Evolutionary conservation across 2,797 vertebrate genomes (phyloP).

Genomic region (Helostoma temminkii): DNA sequence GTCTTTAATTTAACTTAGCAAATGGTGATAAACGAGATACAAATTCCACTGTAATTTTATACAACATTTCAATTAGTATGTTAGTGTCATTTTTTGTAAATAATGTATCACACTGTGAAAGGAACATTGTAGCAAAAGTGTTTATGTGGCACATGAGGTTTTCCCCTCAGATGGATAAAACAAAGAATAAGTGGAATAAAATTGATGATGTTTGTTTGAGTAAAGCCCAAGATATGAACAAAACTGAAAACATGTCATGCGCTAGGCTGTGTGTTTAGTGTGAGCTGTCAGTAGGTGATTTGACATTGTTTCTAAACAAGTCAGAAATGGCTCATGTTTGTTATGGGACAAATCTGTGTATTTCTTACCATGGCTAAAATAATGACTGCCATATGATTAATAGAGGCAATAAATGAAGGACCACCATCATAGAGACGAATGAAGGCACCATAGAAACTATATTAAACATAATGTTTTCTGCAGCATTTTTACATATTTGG

Average conservation of each 20-base stretch:
- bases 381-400: slow-evolving; percentile 77
- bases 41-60: slow-evolving; percentile 3
- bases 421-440: slow-evolving; percentile 65
- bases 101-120: too few species aligned
- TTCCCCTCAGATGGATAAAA: slow-evolving; percentile 26
- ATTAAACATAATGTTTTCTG: slow-evolving; percentile 25
- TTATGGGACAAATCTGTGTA: slow-evolving; percentile 54
- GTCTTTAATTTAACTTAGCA: neutral
- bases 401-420: slow-evolving; percentile 65
- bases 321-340: slow-evolving; percentile 60
- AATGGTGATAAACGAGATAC: slow-evolving; percentile 10
- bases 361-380: slow-evolving; percentile 54
- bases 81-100: slow-evolving; percentile 2
- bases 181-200: slow-evolving; percentile 43
- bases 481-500: slow-evolving; percentile 25
- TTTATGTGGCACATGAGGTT: neutral
- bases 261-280: slow-evolving; percentile 62
- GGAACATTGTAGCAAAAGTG: neutral
- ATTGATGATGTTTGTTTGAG: slow-evolving; percentile 74
- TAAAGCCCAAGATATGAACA: slow-evolving; percentile 59
- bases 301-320: slow-evolving; percentile 75
- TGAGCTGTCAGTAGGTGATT: slow-evolving; percentile 69
- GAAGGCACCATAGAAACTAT: neutral
- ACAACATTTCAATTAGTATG: slow-evolving; percentile 13
- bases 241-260: slow-evolving; percentile 47